Evolutionary conservation across 2,888 invertebrate genomes (phyloP).

Genomic region (Melipona bicolor): DNA sequence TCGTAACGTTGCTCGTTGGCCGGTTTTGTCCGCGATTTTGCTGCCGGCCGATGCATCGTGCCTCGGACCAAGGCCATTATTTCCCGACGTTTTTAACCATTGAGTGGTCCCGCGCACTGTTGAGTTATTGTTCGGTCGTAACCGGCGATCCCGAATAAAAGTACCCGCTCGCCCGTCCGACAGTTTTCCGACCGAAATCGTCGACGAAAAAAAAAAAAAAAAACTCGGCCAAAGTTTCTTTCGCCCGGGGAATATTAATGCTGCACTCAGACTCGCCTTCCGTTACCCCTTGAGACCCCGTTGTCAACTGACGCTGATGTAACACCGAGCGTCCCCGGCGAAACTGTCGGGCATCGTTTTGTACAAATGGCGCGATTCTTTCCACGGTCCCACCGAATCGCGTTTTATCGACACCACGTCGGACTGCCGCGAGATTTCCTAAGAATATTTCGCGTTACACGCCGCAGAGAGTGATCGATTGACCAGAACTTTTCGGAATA

Average conservation of each 20-base stretch:
- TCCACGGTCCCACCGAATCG: neutral
- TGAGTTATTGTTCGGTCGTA: conserved; percentile 23
- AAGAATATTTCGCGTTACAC: neutral
- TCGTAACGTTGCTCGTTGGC: conserved; percentile 35
- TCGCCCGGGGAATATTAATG: conserved; percentile 47
- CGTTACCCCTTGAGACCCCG: neutral
- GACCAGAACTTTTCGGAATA: too few relatives aligned
- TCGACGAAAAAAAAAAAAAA: neutral
- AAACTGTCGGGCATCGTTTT: neutral
- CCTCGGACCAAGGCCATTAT: conserved; percentile 50
- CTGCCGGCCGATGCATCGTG: neutral
- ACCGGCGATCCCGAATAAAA: conserved; percentile 36
- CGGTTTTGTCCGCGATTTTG: conserved; percentile 29
- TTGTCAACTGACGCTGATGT: conserved; percentile 31
- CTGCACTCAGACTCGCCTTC: conserved; percentile 27
- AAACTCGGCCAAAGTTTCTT: conserved; percentile 37
- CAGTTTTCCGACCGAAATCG: conserved; percentile 25
- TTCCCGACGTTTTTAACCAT: conserved; percentile 59
- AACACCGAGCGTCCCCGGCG: neutral
- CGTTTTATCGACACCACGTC: too few relatives aligned
- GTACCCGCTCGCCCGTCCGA: neutral
- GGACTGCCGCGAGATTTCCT: too few relatives aligned
- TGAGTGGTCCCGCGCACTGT: conserved; percentile 18
- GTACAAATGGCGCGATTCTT: neutral
- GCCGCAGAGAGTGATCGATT: neutral